phyloP scores from a whole-genome alignment of 2,888 invertebrate genomes.

The Pardosa pseudoannulata region DNA sequence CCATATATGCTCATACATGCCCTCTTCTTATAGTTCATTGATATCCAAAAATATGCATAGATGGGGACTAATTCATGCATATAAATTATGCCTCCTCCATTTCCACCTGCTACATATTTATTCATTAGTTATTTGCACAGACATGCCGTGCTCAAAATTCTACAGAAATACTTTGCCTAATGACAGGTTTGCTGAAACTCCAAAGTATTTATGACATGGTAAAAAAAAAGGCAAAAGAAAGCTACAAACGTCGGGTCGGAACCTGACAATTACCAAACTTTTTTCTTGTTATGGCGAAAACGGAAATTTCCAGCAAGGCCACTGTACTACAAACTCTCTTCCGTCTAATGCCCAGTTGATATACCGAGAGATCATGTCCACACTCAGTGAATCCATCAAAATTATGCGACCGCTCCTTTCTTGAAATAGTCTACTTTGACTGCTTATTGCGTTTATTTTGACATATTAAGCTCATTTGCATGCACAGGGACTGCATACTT shows the following conservation, averaged over 20 bases:
- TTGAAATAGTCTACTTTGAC: neutral
- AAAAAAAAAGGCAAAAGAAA: neutral
- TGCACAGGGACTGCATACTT: slow-evolving; percentile 23
- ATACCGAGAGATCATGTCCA: neutral
- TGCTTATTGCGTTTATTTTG: slow-evolving; percentile 53
- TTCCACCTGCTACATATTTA: slow-evolving; percentile 2
- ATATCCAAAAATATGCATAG: neutral
- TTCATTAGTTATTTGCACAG: neutral
- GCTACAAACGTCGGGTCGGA: neutral
- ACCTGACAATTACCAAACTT: neutral
- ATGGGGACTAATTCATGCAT: neutral
- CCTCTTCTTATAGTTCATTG: neutral
- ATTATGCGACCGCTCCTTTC: slow-evolving; percentile 53
- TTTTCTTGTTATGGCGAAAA: neutral
- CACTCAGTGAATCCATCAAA: slow-evolving; percentile 44
- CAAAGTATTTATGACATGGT: neutral
- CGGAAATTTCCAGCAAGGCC: neutral
- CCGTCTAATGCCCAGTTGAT: neutral
- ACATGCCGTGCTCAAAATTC: neutral
- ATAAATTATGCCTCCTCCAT: neutral
- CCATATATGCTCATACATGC: too few species aligned
- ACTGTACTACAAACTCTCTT: neutral
- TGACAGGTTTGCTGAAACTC: neutral
- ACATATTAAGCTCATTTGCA: slow-evolving; percentile 64
- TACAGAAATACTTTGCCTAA: neutral